phyloP scores from a whole-genome alignment of 2,888 invertebrate species.

The Volucella inflata region DNA sequence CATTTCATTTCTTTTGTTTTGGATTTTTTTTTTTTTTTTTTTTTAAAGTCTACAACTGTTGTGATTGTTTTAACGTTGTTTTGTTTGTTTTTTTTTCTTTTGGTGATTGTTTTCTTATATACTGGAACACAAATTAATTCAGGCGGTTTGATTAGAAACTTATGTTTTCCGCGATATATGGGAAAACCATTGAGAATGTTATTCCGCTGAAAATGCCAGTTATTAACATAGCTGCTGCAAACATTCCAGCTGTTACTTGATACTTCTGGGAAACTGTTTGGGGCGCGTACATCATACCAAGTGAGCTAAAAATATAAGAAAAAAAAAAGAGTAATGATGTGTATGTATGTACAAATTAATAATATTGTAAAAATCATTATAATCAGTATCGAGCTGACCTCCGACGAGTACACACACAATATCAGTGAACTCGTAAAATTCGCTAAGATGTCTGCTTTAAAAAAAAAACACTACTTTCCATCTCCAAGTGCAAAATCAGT shows the following conservation, averaged over 20 bases:
- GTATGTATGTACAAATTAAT: background rate
- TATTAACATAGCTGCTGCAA: constrained; percentile 95
- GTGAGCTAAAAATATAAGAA: constrained; percentile 84
- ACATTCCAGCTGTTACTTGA: constrained; percentile 96
- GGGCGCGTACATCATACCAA: constrained; percentile 84
- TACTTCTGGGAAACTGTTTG: constrained; percentile 90
- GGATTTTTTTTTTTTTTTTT: background rate
- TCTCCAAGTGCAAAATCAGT: too few relatives aligned
- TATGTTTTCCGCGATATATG: constrained; percentile 85
- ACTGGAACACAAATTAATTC: background rate
- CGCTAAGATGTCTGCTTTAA: too few relatives aligned
- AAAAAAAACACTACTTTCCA: too few relatives aligned
- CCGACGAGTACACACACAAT: too few relatives aligned
- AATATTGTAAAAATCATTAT: too few relatives aligned
- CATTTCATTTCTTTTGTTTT: background rate
- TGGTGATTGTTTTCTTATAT: constrained; percentile 5
- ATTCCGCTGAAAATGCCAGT: constrained; percentile 95
- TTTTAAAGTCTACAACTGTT: constrained; percentile 15
- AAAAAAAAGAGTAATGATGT: constrained; percentile 27
- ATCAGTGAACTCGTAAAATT: too few relatives aligned
- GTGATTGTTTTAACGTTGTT: too few relatives aligned
- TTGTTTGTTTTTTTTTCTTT: constrained; percentile 11
- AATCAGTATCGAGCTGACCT: too few relatives aligned
- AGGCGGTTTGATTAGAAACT: constrained; percentile 60
- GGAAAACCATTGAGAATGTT: constrained; percentile 89